Percentiles rank a stretch among this genome's conserved stretches.
Evolutionary conservation across 1,140 invertebrate species (phyloP).

Genomic region (Leptinotarsa texana): DNA sequence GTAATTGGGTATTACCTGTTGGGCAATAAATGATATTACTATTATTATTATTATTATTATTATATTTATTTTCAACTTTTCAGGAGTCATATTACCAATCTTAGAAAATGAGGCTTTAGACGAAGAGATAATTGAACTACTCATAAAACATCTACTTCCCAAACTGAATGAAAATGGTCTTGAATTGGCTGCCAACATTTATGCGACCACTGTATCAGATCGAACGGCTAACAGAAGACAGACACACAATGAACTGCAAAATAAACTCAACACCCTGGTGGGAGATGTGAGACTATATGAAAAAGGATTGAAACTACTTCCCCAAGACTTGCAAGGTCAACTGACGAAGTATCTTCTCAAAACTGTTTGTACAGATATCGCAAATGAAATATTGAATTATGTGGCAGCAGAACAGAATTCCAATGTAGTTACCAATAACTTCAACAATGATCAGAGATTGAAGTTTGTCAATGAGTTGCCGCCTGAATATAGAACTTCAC

Average conservation of each 20-base stretch:
- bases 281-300: slow-evolving; percentile 83
- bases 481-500: slow-evolving; percentile 65
- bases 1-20: too few relatives aligned
- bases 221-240: slow-evolving; percentile 69
- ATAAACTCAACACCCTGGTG: slow-evolving; percentile 76
- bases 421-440: slow-evolving; percentile 59
- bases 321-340: slow-evolving; percentile 55
- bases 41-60: too few relatives aligned
- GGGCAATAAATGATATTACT: too few relatives aligned
- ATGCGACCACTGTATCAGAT: slow-evolving; percentile 71
- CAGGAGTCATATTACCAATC: slow-evolving; percentile 61
- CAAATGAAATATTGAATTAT: slow-evolving; percentile 77
- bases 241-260: slow-evolving; percentile 78
- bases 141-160: slow-evolving; percentile 66
- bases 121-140: slow-evolving; percentile 61
- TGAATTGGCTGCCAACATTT: slow-evolving; percentile 66
- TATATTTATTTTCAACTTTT: too few relatives aligned
- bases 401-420: slow-evolving; percentile 68
- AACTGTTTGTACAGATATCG: slow-evolving; percentile 79
- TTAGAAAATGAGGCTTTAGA: slow-evolving; percentile 69
- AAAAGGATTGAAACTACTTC: slow-evolving; percentile 77
- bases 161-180: slow-evolving; percentile 62
- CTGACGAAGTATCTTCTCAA: slow-evolving; percentile 83
- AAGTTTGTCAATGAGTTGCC: slow-evolving; percentile 71
- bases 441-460: slow-evolving; percentile 68